Evolutionary conservation across 2,888 invertebrate genomes (phyloP), one percentile per base, ranked within the genome.

Genomic region (Drosophila aldrichi): DNA sequence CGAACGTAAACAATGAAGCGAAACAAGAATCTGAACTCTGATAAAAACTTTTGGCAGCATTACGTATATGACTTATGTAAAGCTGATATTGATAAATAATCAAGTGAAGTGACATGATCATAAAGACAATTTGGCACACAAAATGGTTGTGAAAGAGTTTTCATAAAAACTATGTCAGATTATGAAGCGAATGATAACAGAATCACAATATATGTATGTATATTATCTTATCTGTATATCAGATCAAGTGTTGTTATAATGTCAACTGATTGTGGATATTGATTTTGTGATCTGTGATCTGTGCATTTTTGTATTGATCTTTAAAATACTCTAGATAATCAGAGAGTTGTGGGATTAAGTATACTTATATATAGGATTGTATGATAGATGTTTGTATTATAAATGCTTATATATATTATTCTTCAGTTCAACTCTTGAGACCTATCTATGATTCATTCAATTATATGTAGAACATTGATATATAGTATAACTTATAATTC

Each of bases 1-100:
- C 54, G 70, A 79, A 70, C 49, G 60, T 79, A 68, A 74, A 88
- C 79, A 82, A 70, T 71, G 66, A 54, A 16, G 62, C 61, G 25
- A 58, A 59, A 22, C 36, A 48, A 36, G 41, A 59, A 54, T 57
- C 68, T 52, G n/a, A 52, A 40, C 69, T 52, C 40, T 46, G 69
- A 57, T 69, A 44, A 44, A 44, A 38, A 40, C 25, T 40, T 29
- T 18, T 68, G 41, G 40, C 43, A 59, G 46, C 41, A n/a, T 18
- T 58, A 22, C 40, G 46, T 54, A 41, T 54, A 38, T 69, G n/a
- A 44, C 25, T 43, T 38, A 32, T 40, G 56, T 41, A 49, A 22
- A 18, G 38, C 12, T 25, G n/a, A 40, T n/a, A 38, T 25, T 54
- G 54, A 54, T 54, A 25, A 25, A 36, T 20, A 46, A 54, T 55